Base-by-base conservation (phyloP, 2,113 vertebrate genomes). In the Xyliphius kryptos region DNA sequence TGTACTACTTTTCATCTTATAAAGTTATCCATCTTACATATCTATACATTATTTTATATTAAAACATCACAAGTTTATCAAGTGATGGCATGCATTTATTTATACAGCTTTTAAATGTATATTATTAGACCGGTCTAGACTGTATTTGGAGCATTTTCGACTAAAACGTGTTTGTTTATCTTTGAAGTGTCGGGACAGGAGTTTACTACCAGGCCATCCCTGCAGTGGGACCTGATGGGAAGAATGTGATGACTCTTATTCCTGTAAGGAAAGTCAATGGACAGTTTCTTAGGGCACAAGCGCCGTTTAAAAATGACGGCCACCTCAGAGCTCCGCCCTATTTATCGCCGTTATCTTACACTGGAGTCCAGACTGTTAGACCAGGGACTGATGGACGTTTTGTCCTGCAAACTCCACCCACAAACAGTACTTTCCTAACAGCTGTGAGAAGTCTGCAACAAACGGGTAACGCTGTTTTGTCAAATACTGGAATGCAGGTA, bases 221-320 rank as follows among this genome's bases (percentile, higher is more conserved):
- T 74, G 90, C 84, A 13, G 81, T 89, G 17, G 90, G 86, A 74
- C 77, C 81, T 19, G 87, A 92, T 78, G 92, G 92, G 74, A 90
- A 88, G 81, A 93, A 91, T 63, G 85, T 94, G 67, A 89, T 97
- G 88, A 90, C 90, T 56, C 82, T 95, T 67, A 88, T 94, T 83
- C 93, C 91, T 52, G 82, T 93, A 72, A 78, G 87, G 68, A 88
- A 86, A 77, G 70, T 89, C 64, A 81, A 89, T 44, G 85, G 87
- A 74, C 89, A 83, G 49, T 79, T 82, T 83, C 51, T 80, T 57
- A 79, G 72, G 77, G 79, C 79, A 73, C 75, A 68, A 50, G 7
- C 14, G 76, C 81, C 22, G 22, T 5, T 22, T 2, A 80, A 79
- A 14, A 71, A 49, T 5, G 77, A 75, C 52, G 43, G 76, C 56